phyloP scores from a whole-genome alignment of 2,113 vertebrate species.

The Dromiciops gliroides region DNA sequence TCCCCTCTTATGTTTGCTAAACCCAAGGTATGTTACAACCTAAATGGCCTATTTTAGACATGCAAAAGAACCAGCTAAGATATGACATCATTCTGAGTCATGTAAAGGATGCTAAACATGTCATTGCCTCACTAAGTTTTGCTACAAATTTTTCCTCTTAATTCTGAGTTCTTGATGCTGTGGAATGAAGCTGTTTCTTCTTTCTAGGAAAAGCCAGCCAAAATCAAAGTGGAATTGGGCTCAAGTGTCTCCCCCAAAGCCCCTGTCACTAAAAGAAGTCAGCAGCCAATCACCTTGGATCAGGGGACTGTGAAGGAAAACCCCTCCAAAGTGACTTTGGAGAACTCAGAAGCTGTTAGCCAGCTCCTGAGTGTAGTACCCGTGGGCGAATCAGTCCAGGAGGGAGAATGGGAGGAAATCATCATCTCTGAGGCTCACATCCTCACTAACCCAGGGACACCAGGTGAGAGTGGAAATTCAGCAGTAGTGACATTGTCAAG shows the following conservation, averaged over 20 bases:
- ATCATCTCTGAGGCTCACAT: constrained; percentile 82
- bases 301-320: constrained; percentile 60
- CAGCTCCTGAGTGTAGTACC: constrained; percentile 84
- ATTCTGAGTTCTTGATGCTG: constrained; percentile 3
- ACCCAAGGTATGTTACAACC: neutral
- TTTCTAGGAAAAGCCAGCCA: constrained; percentile 85
- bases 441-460: constrained; percentile 74
- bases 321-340: constrained; percentile 74
- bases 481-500: constrained; percentile 56
- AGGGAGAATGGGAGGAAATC: constrained; percentile 86
- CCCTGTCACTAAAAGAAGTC: constrained; percentile 80
- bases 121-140: neutral
- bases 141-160: neutral
- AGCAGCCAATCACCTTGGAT: constrained; percentile 72
- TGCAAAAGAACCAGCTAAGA: neutral
- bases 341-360: constrained; percentile 84
- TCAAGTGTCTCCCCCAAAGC: constrained; percentile 79
- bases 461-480: constrained; percentile 62
- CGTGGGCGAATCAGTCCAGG: constrained; percentile 74
- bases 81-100: neutral
- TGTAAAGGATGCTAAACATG: neutral
- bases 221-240: constrained; percentile 84
- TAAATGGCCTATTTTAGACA: neutral
- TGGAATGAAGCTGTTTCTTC: constrained; percentile 47
- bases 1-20: neutral